Evolutionary conservation across 2,888 invertebrate species (phyloP).

Genomic region (Vandiemenella viatica): DNA sequence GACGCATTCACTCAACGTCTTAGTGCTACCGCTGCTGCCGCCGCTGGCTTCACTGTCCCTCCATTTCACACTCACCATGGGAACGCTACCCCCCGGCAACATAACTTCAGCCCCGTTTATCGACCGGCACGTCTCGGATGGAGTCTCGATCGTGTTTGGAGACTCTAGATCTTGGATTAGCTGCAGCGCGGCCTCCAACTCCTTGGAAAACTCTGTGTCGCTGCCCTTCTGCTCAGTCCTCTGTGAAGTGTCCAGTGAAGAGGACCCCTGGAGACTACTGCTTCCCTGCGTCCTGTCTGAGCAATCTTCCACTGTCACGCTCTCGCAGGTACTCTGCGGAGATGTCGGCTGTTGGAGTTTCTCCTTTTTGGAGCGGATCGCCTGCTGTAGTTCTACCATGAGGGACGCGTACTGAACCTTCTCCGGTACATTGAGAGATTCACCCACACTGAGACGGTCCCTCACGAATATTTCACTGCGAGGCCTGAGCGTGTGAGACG

Average conservation of each 20-base stretch:
- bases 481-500: constrained; percentile 18
- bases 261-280: constrained; percentile 24
- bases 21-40: constrained; percentile 27
- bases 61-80: constrained; percentile 23
- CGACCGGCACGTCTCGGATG: constrained; percentile 27
- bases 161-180: constrained; percentile 35
- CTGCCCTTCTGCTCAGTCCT: constrained; percentile 24
- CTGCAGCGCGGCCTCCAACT: constrained; percentile 34
- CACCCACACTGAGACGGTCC: constrained; percentile 1
- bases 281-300: constrained; percentile 25
- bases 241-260: constrained; percentile 21
- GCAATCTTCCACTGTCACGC: constrained; percentile 19
- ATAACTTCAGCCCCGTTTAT: constrained; percentile 17
- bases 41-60: constrained; percentile 20
- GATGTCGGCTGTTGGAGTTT: constrained; percentile 21
- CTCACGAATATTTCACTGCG: constrained; percentile 22
- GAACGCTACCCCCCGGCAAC: constrained; percentile 6
- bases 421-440: constrained; percentile 6
- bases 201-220: constrained; percentile 33
- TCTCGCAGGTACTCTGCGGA: constrained; percentile 25
- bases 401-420: constrained; percentile 33
- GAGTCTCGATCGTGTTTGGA: constrained; percentile 33
- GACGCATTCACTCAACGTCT: constrained; percentile 30
- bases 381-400: constrained; percentile 33
- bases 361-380: constrained; percentile 29